phyloP scores from a whole-genome alignment of 2,888 invertebrate genomes.

The Copidosoma aretas region DNA sequence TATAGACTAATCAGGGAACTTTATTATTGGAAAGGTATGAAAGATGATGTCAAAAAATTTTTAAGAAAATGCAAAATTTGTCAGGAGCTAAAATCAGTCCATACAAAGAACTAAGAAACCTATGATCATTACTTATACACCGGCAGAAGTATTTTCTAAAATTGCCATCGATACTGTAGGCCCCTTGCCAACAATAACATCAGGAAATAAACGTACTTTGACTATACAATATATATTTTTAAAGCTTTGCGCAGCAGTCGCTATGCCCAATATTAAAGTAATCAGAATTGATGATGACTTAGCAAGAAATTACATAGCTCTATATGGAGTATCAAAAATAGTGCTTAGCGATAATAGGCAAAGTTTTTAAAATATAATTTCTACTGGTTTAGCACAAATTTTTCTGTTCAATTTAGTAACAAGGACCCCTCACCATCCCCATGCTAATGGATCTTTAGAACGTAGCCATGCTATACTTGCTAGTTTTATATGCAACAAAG shows the following conservation, averaged over 20 bases:
- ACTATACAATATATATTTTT: conserved; percentile 29
- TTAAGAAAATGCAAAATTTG: conserved; percentile 33
- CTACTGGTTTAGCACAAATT: too few species aligned
- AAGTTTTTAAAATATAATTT: background rate
- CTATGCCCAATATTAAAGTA: conserved; percentile 20
- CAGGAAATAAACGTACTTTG: conserved; percentile 26
- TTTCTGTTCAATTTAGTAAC: too few species aligned
- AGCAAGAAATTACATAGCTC: conserved; percentile 8
- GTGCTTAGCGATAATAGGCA: background rate
- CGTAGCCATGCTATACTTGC: conserved; percentile 1
- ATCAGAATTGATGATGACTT: conserved; percentile 19
- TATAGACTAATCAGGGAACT: conserved; percentile 30
- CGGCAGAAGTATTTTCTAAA: conserved; percentile 33
- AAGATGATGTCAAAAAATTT: conserved; percentile 18
- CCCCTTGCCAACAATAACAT: conserved; percentile 13
- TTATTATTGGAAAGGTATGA: conserved; percentile 41
- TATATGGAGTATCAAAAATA: background rate
- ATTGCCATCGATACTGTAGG: conserved; percentile 39
- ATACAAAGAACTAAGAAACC: conserved; percentile 23
- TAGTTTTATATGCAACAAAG: background rate
- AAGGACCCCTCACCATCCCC: background rate
- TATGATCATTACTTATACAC: conserved; percentile 37
- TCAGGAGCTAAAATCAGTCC: conserved; percentile 11
- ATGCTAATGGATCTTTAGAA: conserved; percentile 7
- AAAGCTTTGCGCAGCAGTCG: conserved; percentile 23